Evolutionary conservation across 2,113 vertebrate genomes (phyloP).

Genomic region (Turnix velox): DNA sequence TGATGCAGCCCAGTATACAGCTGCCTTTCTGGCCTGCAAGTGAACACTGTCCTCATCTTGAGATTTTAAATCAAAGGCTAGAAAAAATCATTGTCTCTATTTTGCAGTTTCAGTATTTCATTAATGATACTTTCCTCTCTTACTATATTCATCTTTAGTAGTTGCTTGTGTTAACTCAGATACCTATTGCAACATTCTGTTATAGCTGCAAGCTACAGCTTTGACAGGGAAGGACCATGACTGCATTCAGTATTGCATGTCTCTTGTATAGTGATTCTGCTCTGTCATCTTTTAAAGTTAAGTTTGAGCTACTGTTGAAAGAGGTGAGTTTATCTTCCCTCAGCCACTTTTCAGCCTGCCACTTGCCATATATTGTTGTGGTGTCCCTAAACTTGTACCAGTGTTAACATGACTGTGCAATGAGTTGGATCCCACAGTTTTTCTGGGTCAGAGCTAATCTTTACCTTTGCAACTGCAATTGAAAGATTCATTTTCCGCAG

Average conservation of each 20-base stretch:
- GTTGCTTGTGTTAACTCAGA: not conserved
- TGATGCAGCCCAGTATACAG: too few relatives aligned
- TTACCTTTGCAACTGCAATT: not conserved
- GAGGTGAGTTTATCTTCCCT: not conserved
- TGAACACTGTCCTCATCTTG: too few relatives aligned
- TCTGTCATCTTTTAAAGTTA: not conserved
- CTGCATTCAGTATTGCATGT: fast-evolving
- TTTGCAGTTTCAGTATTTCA: not conserved
- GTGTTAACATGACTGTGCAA: fast-evolving
- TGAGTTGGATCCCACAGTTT: not conserved
- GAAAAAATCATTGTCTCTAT: not conserved
- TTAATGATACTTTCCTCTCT: not conserved
- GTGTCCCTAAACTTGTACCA: not conserved
- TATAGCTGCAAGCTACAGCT: not conserved
- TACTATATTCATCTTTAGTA: not conserved
- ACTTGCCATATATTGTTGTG: not conserved
- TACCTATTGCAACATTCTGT: not conserved
- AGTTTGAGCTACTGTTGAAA: not conserved
- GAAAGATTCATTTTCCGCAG: not conserved
- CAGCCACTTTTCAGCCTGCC: not conserved
- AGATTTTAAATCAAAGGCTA: not conserved
- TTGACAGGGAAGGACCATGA: not conserved
- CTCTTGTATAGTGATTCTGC: not conserved
- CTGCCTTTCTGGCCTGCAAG: too few relatives aligned
- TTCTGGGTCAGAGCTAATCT: not conserved